Base-by-base conservation (phyloP, 2,797 vertebrate genomes). In the Chaenodraco wilsoni region DNA sequence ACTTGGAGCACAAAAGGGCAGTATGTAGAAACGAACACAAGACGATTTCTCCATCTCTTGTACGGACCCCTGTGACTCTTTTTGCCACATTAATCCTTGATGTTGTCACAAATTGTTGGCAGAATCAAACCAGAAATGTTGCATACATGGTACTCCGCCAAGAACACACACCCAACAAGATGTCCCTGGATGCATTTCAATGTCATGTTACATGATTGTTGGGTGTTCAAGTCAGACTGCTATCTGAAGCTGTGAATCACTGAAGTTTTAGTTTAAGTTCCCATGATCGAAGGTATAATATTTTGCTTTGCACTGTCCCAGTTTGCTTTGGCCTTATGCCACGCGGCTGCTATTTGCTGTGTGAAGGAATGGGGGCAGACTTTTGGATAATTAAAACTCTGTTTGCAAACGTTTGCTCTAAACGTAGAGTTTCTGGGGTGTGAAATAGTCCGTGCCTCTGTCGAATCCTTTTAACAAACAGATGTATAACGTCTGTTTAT, bases 281-380 rank as follows among this genome's bases (percentile, higher is more conserved):
- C 67, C 46, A 16, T 21, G 58, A 66, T 60, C 65, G 11, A 3
- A 48, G 23, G 52, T 63, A 65, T 60, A 61, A 62, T 68, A 54
- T 60, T 79, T 61, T 3, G 21, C 75, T 79, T 69, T 73, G 61
- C 62, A 1, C 65, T 61, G 76, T 72, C 66, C 69, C 55, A 57
- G 54, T 85, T 86, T 79, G 72, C 72, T 48, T 71, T 81, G 78
- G 74, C 74, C 50, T 45, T 4, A 1, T 44, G 76, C 79, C 76
- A 64, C 57, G 69, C 44, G 46, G 50, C 74, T 80, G 68, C 71
- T 69, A 51, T 76, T 49, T 1, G 13, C 16, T 63, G 31, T 70
- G 75, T 60, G 48, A 43, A 54, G 16, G 46, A 84, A 71, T 55
- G 7, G 40, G 45, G 57, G 49, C 69, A 51, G 31, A 10, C 60